Conservation (phyloP, 2,797 vertebrate genomes). For the Chromis chromis region DNA sequence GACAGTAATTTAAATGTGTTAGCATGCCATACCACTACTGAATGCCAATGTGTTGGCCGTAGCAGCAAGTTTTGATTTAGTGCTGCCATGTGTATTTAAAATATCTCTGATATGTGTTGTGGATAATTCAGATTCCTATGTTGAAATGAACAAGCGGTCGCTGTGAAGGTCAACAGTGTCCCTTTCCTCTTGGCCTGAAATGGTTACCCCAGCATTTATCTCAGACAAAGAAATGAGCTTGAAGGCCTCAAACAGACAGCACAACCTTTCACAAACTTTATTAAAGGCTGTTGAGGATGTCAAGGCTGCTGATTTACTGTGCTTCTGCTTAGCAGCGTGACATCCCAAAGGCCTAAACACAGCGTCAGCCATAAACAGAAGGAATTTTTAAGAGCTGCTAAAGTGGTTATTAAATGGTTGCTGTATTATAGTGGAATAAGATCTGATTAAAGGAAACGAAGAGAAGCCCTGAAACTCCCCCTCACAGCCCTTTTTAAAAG, state of each 20-base stretch:
- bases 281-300: conserved; percentile 72
- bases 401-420: conserved; percentile 81
- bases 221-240: conserved; percentile 62
- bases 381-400: conserved; percentile 84
- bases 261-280: conserved; percentile 69
- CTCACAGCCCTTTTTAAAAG: conserved; percentile 41
- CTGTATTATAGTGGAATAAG: conserved; percentile 83
- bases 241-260: conserved; percentile 55
- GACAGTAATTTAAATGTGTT: conserved; percentile 17
- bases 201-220: conserved; percentile 57
- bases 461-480: conserved; percentile 51
- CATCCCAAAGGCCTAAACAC: conserved; percentile 67
- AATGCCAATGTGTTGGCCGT: conserved; percentile 28
- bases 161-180: conserved; percentile 63
- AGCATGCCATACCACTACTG: conserved; percentile 12
- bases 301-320: conserved; percentile 76
- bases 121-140: conserved; percentile 60
- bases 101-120: conserved; percentile 58
- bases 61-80: conserved; percentile 45
- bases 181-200: conserved; percentile 50
- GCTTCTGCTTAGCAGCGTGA: conserved; percentile 66
- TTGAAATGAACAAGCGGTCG: conserved; percentile 57
- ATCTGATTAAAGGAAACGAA: conserved; percentile 77
- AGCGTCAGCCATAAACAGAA: conserved; percentile 73
- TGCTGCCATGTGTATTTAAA: conserved; percentile 56